Evolutionary conservation across 2,797 vertebrate genomes (phyloP).

Genomic region (Heteromormyrus szaboi): DNA sequence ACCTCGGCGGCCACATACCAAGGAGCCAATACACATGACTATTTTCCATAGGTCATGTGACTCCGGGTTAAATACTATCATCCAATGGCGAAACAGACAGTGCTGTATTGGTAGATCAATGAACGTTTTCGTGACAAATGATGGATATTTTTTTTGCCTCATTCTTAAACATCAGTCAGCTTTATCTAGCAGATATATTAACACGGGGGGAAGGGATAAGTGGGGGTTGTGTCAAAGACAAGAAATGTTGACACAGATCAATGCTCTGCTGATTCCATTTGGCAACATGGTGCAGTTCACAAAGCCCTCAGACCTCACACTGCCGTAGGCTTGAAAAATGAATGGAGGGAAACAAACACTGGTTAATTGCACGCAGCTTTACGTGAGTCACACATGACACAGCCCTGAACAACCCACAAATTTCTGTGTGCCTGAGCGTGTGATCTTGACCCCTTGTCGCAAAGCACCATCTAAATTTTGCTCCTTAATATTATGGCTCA

Average conservation of each 20-base stretch:
- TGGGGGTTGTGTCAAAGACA: conserved; percentile 45
- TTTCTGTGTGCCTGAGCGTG: conserved; percentile 3
- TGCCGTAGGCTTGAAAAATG: conserved; percentile 52
- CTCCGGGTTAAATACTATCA: conserved; percentile 69
- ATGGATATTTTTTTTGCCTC: conserved; percentile 74
- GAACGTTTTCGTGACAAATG: conserved; percentile 33
- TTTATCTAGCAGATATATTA: conserved; percentile 72
- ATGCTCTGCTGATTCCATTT: conserved; percentile 66
- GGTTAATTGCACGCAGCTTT: conserved; percentile 57
- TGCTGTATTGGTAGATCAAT: conserved; percentile 27
- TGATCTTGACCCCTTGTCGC: conserved; percentile 6
- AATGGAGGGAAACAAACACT: conserved; percentile 55
- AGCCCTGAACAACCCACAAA: conserved; percentile 27
- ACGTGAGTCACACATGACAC: conserved; percentile 53
- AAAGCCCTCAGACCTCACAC: conserved; percentile 56
- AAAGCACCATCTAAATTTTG: background rate
- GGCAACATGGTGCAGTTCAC: conserved; percentile 53
- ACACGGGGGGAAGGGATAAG: conserved; percentile 60
- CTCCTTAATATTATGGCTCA: background rate
- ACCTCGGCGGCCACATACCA: conserved; percentile 44
- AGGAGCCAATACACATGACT: conserved; percentile 56
- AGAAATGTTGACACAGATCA: conserved; percentile 68
- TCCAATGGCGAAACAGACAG: conserved; percentile 69
- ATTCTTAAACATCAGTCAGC: conserved; percentile 64
- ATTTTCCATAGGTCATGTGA: conserved; percentile 48